Percentiles rank a stretch among this genome's conserved stretches.
These are phyloP conservation scores for Caretta caretta DNA, from an alignment of 2,113 vertebrate genomes.

Conservation along the genomic window DNA sequence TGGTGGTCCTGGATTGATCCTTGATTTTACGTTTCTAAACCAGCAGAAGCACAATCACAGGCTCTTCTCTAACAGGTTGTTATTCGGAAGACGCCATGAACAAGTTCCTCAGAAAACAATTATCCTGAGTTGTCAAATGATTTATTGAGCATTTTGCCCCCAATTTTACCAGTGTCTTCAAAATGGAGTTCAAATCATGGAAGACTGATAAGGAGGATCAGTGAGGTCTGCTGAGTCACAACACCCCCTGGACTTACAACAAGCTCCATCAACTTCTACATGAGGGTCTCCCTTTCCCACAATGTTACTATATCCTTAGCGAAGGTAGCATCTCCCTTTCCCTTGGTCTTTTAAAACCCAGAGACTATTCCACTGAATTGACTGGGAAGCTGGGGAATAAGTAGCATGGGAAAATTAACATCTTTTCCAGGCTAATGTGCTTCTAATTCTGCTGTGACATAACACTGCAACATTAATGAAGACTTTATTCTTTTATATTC, in stretches of 20 bases:
- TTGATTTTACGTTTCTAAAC: neutral
- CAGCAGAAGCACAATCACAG: neutral
- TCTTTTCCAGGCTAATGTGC: neutral
- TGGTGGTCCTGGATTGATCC: neutral
- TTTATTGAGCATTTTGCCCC: neutral
- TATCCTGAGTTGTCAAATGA: neutral
- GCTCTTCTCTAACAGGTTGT: neutral
- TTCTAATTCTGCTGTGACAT: neutral
- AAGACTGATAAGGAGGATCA: neutral
- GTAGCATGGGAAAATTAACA: neutral
- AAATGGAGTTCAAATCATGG: neutral
- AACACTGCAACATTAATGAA: neutral
- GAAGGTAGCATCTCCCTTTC: neutral
- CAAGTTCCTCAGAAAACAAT: conserved; percentile 36
- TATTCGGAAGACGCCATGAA: conserved; percentile 5
- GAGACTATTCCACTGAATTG: neutral
- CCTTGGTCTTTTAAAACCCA: neutral
- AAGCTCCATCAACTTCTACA: neutral
- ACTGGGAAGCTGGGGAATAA: neutral
- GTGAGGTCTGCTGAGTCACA: neutral
- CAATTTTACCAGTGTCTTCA: neutral
- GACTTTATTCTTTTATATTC: neutral
- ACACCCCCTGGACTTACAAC: neutral
- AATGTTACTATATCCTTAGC: neutral
- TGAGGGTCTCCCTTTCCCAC: neutral